Percentiles rank a stretch among this genome's conserved stretches.
phyloP scores from a whole-genome alignment of 1,140 invertebrate genomes.

The Araneus ventricosus region DNA sequence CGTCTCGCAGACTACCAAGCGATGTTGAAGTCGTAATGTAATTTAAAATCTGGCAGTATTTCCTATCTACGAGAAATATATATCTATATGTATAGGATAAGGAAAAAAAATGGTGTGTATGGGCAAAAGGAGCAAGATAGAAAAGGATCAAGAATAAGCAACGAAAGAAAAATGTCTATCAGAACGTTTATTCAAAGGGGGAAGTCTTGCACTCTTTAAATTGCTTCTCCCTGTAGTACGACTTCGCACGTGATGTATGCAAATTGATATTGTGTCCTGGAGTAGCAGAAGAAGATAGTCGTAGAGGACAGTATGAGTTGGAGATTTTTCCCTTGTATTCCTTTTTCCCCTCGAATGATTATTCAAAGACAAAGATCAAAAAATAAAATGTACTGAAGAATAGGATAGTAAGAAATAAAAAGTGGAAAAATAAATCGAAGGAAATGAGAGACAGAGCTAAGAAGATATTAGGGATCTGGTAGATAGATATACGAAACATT shows the following conservation, averaged over 20 bases:
- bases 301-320: neutral
- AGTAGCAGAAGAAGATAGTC: neutral
- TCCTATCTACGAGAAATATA: constrained; percentile 15
- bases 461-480: neutral
- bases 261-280: constrained; percentile 66
- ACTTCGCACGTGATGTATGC: constrained; percentile 55
- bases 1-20: neutral
- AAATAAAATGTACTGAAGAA: neutral
- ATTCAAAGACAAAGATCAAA: constrained; percentile 54
- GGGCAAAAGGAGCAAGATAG: neutral
- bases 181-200: constrained; percentile 59
- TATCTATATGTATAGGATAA: neutral
- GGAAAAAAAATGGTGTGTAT: neutral
- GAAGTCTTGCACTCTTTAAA: constrained; percentile 29
- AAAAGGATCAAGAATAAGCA: constrained; percentile 1
- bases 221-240: constrained; percentile 26
- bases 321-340: neutral
- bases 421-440: neutral
- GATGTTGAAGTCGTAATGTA: constrained; percentile 45
- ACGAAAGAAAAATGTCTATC: constrained; percentile 33
- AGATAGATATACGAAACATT: neutral
- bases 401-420: neutral
- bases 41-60: constrained; percentile 64
- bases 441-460: neutral
- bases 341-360: constrained; percentile 40